These are phyloP conservation scores for Melanocharis versteri DNA, from an alignment of 2,113 vertebrate species.

Conservation along the genomic window DNA sequence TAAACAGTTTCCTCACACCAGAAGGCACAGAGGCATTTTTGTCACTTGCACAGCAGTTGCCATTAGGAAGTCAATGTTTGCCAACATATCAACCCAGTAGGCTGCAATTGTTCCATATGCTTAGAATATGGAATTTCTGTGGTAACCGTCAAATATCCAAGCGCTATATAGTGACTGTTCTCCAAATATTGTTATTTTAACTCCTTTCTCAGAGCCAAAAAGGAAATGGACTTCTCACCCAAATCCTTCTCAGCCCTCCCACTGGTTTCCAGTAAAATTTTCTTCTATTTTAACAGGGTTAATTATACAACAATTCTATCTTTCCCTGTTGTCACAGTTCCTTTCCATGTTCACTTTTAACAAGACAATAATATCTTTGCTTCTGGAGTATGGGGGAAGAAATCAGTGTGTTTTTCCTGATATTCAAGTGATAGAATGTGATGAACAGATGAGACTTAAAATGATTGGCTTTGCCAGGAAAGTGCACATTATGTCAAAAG, in stretches of 20 bases:
- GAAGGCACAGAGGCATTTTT: constrained; percentile 57
- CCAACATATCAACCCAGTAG: constrained; percentile 56
- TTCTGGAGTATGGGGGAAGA: neutral
- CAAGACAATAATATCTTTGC: neutral
- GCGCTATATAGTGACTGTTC: neutral
- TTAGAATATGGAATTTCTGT: constrained; percentile 50
- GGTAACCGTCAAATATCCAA: constrained; percentile 27
- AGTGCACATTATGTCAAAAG: neutral
- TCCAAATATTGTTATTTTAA: constrained; percentile 5
- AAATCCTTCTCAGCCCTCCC: neutral
- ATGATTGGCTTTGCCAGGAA: neutral
- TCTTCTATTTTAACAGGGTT: neutral
- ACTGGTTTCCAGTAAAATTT: neutral
- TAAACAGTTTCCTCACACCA: constrained; percentile 46
- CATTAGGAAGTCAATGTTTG: constrained; percentile 58
- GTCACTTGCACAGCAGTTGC: constrained; percentile 54
- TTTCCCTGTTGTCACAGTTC: neutral
- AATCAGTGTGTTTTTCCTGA: neutral
- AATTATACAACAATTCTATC: neutral
- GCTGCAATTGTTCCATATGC: constrained; percentile 54
- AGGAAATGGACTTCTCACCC: neutral
- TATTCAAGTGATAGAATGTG: neutral
- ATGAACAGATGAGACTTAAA: neutral
- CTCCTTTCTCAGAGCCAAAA: neutral
- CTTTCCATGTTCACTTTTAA: neutral